A percentile compares a stretch with the other conserved stretches of the same genome.
Evolutionary conservation across 2,888 invertebrate genomes (phyloP).

Genomic region (Gandaritis pyraliata): DNA sequence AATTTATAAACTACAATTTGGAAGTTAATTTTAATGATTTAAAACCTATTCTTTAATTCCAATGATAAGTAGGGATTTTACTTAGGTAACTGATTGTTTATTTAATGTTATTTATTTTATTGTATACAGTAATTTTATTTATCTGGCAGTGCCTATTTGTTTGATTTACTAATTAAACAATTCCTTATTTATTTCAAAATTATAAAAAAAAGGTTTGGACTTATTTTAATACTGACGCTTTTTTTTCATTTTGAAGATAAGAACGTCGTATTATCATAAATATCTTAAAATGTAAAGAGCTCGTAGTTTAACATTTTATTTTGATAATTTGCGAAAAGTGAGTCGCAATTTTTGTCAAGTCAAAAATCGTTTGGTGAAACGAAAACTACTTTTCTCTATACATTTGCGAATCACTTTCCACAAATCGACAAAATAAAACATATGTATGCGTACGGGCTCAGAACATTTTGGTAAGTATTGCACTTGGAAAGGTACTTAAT

Average conservation of each 20-base stretch:
- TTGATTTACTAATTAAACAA: constrained; percentile 38
- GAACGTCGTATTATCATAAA: too few species aligned
- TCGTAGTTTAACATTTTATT: too few species aligned
- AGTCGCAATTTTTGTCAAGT: too few species aligned
- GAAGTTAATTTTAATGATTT: not conserved
- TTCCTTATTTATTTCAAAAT: not conserved
- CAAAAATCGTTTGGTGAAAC: too few species aligned
- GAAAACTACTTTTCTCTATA: too few species aligned
- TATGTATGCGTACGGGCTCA: too few species aligned
- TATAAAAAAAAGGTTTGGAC: not conserved
- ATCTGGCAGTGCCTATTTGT: constrained; percentile 61
- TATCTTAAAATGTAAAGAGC: too few species aligned
- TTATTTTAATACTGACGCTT: not conserved
- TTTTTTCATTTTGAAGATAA: not conserved
- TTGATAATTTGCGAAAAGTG: too few species aligned
- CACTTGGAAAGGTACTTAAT: not conserved
- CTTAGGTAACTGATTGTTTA: not conserved
- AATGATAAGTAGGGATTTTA: constrained; percentile 10
- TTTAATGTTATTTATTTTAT: too few species aligned
- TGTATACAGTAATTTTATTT: constrained; percentile 3
- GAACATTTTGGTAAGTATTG: too few species aligned
- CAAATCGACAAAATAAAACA: too few species aligned
- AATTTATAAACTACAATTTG: not conserved
- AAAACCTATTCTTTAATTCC: constrained; percentile 3
- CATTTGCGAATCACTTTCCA: too few species aligned